Conservation (phyloP, 1,140 invertebrate species). For the Drosophila littoralis region DNA sequence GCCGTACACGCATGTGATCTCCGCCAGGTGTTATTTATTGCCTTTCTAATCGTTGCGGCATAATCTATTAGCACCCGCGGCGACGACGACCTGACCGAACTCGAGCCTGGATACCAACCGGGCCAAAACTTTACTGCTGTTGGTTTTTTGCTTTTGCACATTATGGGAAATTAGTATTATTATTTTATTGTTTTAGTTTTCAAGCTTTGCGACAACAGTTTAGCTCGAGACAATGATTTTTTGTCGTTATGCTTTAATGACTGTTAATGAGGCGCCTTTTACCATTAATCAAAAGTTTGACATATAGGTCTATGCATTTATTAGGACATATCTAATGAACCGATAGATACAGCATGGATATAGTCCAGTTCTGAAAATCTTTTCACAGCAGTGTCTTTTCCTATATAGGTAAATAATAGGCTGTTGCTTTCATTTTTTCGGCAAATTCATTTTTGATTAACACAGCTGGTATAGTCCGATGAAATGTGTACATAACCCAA, state of each 20-base stretch:
- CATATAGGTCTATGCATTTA: background rate
- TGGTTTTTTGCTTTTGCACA: constrained; percentile 60
- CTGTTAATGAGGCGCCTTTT: constrained; percentile 42
- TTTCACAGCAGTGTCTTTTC: too few relatives aligned
- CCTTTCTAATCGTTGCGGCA: constrained; percentile 82
- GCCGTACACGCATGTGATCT: constrained; percentile 69
- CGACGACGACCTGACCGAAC: constrained; percentile 24
- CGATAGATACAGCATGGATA: too few relatives aligned
- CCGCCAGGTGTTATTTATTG: constrained; percentile 79
- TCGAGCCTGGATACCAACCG: background rate
- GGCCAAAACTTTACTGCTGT: constrained; percentile 6
- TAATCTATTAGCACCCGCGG: constrained; percentile 76
- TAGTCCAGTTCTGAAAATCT: too few relatives aligned
- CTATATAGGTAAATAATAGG: too few relatives aligned
- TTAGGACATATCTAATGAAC: too few relatives aligned
- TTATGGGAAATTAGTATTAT: constrained; percentile 72
- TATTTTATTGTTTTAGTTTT: constrained; percentile 75
- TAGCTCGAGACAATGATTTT: constrained; percentile 8
- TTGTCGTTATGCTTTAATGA: constrained; percentile 54
- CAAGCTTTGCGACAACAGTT: constrained; percentile 54
- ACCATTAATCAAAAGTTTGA: constrained; percentile 56
- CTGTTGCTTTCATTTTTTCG: too few relatives aligned
- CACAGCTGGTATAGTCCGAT: too few relatives aligned
- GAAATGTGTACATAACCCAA: too few relatives aligned
- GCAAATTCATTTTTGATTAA: too few relatives aligned